These are phyloP conservation scores for Masnerella sp. DNA, from an alignment of 2,888 invertebrate species.

Conservation along the genomic window DNA sequence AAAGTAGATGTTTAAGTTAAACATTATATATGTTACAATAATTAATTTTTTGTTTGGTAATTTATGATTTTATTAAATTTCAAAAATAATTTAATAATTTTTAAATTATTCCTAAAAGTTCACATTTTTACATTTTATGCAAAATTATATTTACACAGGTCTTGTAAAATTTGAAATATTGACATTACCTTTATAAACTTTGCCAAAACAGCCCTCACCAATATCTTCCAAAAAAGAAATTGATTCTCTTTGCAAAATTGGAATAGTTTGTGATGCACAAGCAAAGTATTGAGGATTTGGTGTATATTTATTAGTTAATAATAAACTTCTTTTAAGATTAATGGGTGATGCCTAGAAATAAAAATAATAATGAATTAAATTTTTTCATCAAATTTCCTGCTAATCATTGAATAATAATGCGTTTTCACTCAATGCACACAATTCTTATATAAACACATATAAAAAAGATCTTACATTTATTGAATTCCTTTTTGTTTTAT, in stretches of 20 bases:
- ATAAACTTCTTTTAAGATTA: conserved; percentile 80
- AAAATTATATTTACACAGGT: no score
- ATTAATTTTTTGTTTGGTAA: no score
- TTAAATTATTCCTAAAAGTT: no score
- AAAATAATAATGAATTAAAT: background rate
- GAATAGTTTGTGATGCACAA: conserved; percentile 79
- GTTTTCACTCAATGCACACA: no score
- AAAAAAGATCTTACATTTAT: conserved; percentile 68
- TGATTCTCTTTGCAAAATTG: conserved; percentile 82
- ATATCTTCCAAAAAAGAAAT: conserved; percentile 87
- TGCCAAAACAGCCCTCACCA: conserved; percentile 93
- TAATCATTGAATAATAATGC: conserved; percentile 1
- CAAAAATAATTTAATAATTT: no score
- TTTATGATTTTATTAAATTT: no score
- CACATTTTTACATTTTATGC: no score
- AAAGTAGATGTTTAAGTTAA: no score
- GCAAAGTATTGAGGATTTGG: conserved; percentile 87
- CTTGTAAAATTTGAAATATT: no score
- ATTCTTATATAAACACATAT: no score
- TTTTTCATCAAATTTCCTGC: no score
- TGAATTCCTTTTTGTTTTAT: conserved; percentile 68
- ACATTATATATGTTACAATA: no score
- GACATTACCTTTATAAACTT: conserved; percentile 92
- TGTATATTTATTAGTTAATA: conserved; percentile 86
- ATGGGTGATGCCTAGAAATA: conserved; percentile 80